These are phyloP conservation scores for Melanerpes formicivorus DNA, from an alignment of 2,113 vertebrate genomes.

Conservation along the genomic window DNA sequence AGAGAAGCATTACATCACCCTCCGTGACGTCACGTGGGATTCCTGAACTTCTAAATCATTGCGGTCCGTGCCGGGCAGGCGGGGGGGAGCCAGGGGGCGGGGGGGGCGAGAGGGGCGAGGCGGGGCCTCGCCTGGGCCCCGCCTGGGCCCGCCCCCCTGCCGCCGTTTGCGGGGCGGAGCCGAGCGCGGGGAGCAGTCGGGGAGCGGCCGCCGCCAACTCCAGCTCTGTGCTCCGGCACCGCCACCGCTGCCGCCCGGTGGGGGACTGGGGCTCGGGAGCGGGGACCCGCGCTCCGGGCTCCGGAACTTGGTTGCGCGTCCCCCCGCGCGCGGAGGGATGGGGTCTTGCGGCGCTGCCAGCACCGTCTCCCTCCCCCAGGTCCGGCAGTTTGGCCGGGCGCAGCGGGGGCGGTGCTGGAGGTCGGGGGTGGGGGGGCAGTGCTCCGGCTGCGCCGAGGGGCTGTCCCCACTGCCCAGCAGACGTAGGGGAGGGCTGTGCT, in stretches of 20 bases:
- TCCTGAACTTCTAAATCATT: conserved; percentile 99
- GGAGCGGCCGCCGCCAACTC: conserved; percentile 34
- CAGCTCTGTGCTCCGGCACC: not conserved
- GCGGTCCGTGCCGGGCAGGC: conserved; percentile 83
- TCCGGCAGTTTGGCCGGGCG: not conserved
- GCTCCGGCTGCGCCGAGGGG: not conserved
- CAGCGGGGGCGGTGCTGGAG: not conserved
- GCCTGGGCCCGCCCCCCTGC: not conserved
- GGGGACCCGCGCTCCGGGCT: not conserved
- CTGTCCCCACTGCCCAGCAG: not conserved
- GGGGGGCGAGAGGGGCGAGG: conserved; percentile 7
- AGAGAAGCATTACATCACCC: conserved; percentile 99
- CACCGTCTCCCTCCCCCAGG: no score
- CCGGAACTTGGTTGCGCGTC: not conserved
- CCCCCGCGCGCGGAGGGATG: not conserved
- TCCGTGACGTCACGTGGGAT: conserved; percentile 99
- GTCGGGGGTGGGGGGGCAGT: no score
- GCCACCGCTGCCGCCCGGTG: not conserved
- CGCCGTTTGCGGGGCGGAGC: conserved; percentile 23
- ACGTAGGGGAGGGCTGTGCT: not conserved
- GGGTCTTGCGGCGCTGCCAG: not conserved
- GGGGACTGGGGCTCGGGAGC: no score
- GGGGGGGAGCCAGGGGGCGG: conserved; percentile 45
- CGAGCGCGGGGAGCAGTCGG: conserved; percentile 67
- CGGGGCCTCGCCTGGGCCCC: not conserved